Evolutionary conservation across 2,797 vertebrate species (phyloP).

Genomic region (Prunella strophiata): DNA sequence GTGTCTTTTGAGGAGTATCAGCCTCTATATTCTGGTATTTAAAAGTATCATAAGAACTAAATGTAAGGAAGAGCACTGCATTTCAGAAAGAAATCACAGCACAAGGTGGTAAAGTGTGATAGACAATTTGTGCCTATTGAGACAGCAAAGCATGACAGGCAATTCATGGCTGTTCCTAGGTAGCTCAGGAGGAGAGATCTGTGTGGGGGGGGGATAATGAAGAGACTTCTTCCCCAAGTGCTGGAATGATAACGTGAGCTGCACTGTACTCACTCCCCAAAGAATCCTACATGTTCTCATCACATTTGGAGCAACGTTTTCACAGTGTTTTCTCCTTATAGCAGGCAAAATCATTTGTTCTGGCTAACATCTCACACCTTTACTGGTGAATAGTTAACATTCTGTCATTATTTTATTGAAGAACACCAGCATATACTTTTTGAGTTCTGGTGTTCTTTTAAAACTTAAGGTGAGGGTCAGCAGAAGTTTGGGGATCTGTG

Average conservation of each 20-base stretch:
- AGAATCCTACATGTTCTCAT: background rate
- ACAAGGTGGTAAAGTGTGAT: background rate
- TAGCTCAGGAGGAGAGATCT: background rate
- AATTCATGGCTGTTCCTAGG: background rate
- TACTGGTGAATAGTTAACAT: background rate
- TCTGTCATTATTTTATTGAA: background rate
- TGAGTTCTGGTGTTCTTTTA: background rate
- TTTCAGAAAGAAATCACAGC: background rate
- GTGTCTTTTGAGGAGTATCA: background rate
- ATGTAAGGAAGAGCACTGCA: background rate
- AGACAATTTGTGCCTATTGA: background rate
- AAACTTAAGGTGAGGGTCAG: background rate
- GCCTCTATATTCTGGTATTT: background rate
- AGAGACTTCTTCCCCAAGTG: background rate
- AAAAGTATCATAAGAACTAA: background rate
- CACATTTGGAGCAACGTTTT: background rate
- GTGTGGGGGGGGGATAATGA: background rate
- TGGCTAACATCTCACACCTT: background rate
- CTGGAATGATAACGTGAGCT: background rate
- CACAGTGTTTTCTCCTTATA: background rate
- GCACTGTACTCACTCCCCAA: rapidly evolving
- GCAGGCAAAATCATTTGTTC: background rate
- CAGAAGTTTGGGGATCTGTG: background rate
- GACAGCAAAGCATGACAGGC: background rate
- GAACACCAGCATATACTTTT: background rate